Evolutionary conservation across 37 sponge, comb jelly and placozoan species (phyloP), one percentile per base, ranked within the genome.

Genomic region (Diacarnus erythraeanus): DNA sequence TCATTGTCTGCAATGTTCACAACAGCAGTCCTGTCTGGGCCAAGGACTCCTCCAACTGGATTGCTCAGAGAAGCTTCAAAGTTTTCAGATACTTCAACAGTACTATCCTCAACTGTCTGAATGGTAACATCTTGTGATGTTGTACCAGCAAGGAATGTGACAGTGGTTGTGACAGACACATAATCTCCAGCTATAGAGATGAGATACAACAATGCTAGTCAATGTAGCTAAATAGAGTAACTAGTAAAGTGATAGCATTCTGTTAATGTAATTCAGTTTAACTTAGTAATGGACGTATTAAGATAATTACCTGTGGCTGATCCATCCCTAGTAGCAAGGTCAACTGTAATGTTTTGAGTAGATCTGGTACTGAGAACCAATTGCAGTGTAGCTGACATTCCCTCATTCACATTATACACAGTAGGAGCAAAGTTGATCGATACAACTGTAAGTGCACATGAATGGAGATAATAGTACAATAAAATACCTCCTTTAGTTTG

Each of bases 1-100:
- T 76, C 77, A 33, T 37, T 22, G 36, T 76, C 77, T 22, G 22
- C 10, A 9, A 76, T 76, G 2, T 38, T 60, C 36, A 76, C 77
- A 35, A 2, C 38, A 22, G 63, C 61, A 12, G 3, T 2, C 25
- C 51, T 47, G 12, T 47, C 12, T 47, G 51, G 51, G 18, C 64
- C 64, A 20, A n/a, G 30, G 23, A n/a, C 20, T 30, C 64, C 30
- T 6, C 64, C 8, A 15, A 20, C 64, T 23, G 30, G 18, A 63
- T 6, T 20, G 31, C 31, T 66, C 31, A 66, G 20, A 9, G 1
- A 29, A 3, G 17, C 4, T 27, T 34, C 67, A 21, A 20, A 9
- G 2, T 34, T 34, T 5, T 27, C 67, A 47, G 12, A 47, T 47
- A 47, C 51, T 15, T 47, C 51, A 47, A 15, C 51, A 47, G 6